phyloP scores from a whole-genome alignment of 1,140 invertebrate genomes.

The Aphelinus atriplicis region DNA sequence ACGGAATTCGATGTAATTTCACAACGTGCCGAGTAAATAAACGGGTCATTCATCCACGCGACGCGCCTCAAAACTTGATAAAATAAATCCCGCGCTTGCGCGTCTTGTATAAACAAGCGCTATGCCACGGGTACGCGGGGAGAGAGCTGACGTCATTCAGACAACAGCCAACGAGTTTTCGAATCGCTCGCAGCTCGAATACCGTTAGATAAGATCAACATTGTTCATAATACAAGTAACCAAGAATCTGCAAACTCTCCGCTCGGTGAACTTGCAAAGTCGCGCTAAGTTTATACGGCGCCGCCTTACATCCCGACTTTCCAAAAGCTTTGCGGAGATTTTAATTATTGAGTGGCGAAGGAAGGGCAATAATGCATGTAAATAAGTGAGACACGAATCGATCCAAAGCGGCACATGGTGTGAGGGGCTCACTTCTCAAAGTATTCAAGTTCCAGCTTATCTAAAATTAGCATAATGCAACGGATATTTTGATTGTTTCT shows the following conservation, averaged over 20 bases:
- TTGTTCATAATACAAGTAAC: slow-evolving; percentile 57
- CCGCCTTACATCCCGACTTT: too few species aligned
- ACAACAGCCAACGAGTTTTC: slow-evolving; percentile 58
- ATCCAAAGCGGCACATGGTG: too few species aligned
- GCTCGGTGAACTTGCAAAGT: too few species aligned
- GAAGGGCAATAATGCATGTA: too few species aligned
- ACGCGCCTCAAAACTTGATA: slow-evolving; percentile 58
- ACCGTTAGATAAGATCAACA: slow-evolving; percentile 66
- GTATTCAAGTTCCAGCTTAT: too few species aligned
- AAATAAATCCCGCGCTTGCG: slow-evolving; percentile 59
- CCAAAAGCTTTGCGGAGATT: too few species aligned
- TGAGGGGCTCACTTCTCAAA: too few species aligned
- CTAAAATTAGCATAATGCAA: too few species aligned
- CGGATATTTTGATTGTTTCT: too few species aligned
- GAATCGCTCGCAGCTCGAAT: slow-evolving; percentile 49
- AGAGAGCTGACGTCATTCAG: slow-evolving; percentile 57
- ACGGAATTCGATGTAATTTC: slow-evolving; percentile 5
- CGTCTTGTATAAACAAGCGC: slow-evolving; percentile 56
- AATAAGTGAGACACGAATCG: too few species aligned
- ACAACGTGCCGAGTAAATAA: slow-evolving; percentile 10
- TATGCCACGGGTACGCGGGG: slow-evolving; percentile 30
- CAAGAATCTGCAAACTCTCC: background rate
- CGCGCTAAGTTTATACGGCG: too few species aligned
- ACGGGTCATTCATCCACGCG: slow-evolving; percentile 6
- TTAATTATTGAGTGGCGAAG: too few species aligned